Base-by-base conservation (phyloP, 2,113 vertebrate species). In the Taurulus bubalis region DNA sequence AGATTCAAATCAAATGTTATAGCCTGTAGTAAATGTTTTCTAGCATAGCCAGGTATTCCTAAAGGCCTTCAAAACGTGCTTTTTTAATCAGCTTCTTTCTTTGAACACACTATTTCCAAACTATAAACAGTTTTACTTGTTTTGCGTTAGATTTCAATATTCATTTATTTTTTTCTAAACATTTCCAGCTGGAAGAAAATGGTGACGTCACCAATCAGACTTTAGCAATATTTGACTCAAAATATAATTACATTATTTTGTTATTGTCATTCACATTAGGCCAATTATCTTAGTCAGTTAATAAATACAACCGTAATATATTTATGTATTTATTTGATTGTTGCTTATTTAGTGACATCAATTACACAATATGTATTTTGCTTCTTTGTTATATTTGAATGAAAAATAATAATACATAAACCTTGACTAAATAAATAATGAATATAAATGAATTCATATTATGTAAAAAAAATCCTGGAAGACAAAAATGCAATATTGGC, bases 331-430 rank as follows among this genome's bases (percentile, higher is more conserved):
- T 11, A 47, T 7, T 66, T 66, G 24, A 10, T 28, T 47, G 10
- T 36, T 20, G 24, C 49, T 56, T 59, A 38, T 40, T 18, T 55
- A 8, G 3, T 11, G 40, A 47, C 6, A 51, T 24, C n/a, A 36
- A 14, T 47, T 28, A 70, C 15, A 67, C 42, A 28, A 22, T 53
- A 53, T 32, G n/a, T n/a, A n/a, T n/a, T n/a, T n/a, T n/a, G n/a
- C n/a, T n/a, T n/a, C n/a, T n/a, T n/a, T n/a, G n/a, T n/a, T 38
- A 15, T 26, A 24, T 53, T 28, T 1, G 0, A 30, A 18, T 24
- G 3, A 63, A 32, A 49, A 47, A 8, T 40, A 40, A 10, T 40
- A 40, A 40, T 40, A 9, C 8, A 40, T 40, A 40, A 40, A 40
- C 2, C 2, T 40, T 40, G 8, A 40, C 38, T 40, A 40, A 40